Base-by-base conservation (phyloP, 2,888 invertebrate genomes). In the Ptychoptera albimana region DNA sequence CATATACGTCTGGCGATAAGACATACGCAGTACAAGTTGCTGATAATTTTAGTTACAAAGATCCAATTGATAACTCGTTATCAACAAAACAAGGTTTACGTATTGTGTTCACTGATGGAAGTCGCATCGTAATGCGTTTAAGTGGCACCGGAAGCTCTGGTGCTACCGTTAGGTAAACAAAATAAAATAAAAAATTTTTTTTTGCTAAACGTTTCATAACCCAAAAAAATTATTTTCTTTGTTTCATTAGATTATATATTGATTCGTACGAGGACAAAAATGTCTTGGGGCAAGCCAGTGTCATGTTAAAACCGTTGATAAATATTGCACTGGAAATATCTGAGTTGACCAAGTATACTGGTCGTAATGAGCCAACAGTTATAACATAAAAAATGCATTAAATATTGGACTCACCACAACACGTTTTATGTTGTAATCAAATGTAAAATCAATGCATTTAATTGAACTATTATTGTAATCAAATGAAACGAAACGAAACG, bases 121-220 rank as follows among this genome's bases (percentile, higher is more conserved):
- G 96, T 1, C 77, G 98, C 39, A 75, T 98, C 51, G 83, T 99
- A 48, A 78, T 86, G 67, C 78, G 98, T 37, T 73, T 99, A 48
- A 96, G 96, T 58, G 98, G 98, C 14, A 99, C 98, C 1, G 98
- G 98, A 50, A 96, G 96, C 60, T 85, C 87, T 35, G 98, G 98
- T 0, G 97, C 98, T 16, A 99, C 98, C 2, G 86, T 99, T 55
- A 77, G 98, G 74, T 75, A 54, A 16, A 29, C 6, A 14, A 14
- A 3, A 8, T 12, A 6, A 16, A 2, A n/a, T n/a, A n/a, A n/a
- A 3, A 42, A 13, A 42, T 23, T n/a, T 34, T 5, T 6, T 8
- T 10, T 43, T 11, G 5, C n/a, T 12, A 12, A 7, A n/a, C n/a
- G 9, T 35, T 10, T 31, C 2, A 14, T 41, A 40, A 39, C 15